A percentile compares a stretch with the other conserved stretches of the same genome.
phyloP scores from a whole-genome alignment of 2,797 vertebrate species.

The Chiloscyllium punctatum region DNA sequence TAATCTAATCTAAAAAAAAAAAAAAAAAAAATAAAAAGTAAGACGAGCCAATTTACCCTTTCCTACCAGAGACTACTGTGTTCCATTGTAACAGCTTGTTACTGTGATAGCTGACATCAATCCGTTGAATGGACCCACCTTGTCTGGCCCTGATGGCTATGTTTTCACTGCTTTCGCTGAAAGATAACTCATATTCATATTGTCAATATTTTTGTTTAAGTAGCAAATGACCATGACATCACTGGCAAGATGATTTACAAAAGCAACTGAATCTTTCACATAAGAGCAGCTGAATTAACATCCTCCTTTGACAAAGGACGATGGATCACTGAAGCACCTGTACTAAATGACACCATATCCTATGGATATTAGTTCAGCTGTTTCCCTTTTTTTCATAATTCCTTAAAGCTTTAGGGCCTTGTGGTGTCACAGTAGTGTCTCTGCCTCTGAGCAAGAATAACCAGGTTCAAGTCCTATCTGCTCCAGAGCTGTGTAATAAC shows the following conservation, averaged over 20 bases:
- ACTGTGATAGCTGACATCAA: neutral
- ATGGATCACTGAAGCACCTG: conserved; percentile 6
- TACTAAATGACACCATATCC: neutral
- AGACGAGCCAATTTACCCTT: neutral
- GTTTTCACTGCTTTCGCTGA: neutral
- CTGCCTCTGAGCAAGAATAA: too few species aligned
- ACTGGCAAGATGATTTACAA: neutral
- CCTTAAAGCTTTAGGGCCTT: too few species aligned
- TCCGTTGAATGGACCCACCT: neutral
- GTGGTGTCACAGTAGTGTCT: too few species aligned
- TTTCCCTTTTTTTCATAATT: neutral
- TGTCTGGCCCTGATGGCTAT: neutral
- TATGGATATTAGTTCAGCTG: conserved; percentile 15
- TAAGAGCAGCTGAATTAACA: conserved; percentile 31
- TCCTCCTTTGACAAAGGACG: neutral
- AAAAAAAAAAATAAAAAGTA: neutral
- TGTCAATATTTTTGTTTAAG: neutral
- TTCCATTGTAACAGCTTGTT: neutral
- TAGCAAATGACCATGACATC: neutral
- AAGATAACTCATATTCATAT: neutral
- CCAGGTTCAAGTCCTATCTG: too few species aligned
- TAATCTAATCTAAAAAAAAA: too few species aligned
- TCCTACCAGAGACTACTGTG: neutral
- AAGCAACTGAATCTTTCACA: conserved; percentile 1
- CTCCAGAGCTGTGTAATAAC: too few species aligned